A percentile compares a stretch with the other conserved stretches of the same genome.
Conservation (phyloP, 2,888 invertebrate species). For the Mimas tiliae region DNA sequence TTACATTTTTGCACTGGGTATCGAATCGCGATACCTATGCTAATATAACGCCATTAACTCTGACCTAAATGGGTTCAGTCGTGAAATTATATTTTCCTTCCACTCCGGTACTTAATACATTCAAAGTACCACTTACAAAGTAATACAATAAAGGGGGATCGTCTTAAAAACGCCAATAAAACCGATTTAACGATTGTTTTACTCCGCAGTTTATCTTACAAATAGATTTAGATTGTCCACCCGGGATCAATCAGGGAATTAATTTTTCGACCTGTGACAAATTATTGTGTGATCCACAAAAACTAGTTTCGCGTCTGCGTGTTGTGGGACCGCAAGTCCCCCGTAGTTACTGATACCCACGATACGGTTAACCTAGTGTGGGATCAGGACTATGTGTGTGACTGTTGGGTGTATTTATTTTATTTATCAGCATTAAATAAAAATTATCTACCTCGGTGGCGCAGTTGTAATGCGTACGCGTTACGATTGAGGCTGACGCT, state of each 20-base stretch:
- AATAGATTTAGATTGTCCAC: conserved; percentile 18
- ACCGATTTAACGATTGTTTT: conserved; percentile 23
- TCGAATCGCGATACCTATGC: neutral
- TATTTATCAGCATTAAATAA: too few relatives aligned
- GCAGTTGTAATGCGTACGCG: too few relatives aligned
- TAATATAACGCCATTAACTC: neutral
- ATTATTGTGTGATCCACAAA: too few relatives aligned
- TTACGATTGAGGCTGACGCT: too few relatives aligned
- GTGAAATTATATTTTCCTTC: conserved; percentile 22
- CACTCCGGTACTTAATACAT: conserved; percentile 14
- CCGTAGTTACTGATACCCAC: too few relatives aligned
- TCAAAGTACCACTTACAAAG: conserved; percentile 21
- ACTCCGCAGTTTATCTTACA: conserved; percentile 22
- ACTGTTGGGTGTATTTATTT: too few relatives aligned
- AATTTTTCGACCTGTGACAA: conserved; percentile 7
- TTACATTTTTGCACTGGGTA: too few relatives aligned
- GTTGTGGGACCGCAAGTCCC: too few relatives aligned
- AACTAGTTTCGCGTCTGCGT: too few relatives aligned
- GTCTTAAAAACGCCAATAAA: conserved; percentile 15
- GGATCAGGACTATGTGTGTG: too few relatives aligned
- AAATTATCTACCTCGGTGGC: too few relatives aligned
- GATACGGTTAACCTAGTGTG: too few relatives aligned
- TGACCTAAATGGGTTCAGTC: conserved; percentile 16
- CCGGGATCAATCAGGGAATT: conserved; percentile 16
- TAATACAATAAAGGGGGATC: conserved; percentile 18